Conservation (phyloP, 2,888 invertebrate species). For the Aproaerema taeniolella region DNA sequence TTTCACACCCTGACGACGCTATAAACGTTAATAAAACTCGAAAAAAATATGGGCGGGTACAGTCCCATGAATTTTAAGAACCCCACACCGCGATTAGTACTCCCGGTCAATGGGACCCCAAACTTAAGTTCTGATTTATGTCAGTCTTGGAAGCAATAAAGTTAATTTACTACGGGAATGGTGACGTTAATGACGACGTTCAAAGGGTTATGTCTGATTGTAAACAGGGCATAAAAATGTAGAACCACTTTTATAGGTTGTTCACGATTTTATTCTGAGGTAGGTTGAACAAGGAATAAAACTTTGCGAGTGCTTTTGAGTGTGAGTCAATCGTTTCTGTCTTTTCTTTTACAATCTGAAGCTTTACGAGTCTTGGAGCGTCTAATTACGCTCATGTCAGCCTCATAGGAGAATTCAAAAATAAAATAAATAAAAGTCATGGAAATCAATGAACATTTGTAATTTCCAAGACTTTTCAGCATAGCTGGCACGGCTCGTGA, state of each 20-base stretch:
- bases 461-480: too few species aligned
- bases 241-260: conserved; percentile 20
- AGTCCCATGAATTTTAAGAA: conserved; percentile 31
- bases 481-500: too few species aligned
- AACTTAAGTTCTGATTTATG: conserved; percentile 27
- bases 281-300: too few species aligned
- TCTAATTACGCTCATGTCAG: too few species aligned
- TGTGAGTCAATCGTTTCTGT: too few species aligned
- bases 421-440: too few species aligned
- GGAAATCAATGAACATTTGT: too few species aligned
- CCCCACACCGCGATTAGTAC: conserved; percentile 18
- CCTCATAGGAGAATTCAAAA: too few species aligned
- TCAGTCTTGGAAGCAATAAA: conserved; percentile 26
- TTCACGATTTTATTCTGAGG: conserved; percentile 8
- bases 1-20: conserved; percentile 43
- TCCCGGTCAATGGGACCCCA: conserved; percentile 25
- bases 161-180: conserved; percentile 35
- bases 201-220: conserved; percentile 11
- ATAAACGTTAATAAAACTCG: conserved; percentile 22
- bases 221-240: conserved; percentile 28
- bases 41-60: conserved; percentile 29
- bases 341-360: too few species aligned
- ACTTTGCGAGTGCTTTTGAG: too few species aligned
- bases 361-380: too few species aligned
- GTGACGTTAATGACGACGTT: conserved; percentile 22